A percentile compares a stretch with the other conserved stretches of the same genome.
Evolutionary conservation across 2,888 invertebrate species (phyloP).

Genomic region (Lasioglossum villosulum): DNA sequence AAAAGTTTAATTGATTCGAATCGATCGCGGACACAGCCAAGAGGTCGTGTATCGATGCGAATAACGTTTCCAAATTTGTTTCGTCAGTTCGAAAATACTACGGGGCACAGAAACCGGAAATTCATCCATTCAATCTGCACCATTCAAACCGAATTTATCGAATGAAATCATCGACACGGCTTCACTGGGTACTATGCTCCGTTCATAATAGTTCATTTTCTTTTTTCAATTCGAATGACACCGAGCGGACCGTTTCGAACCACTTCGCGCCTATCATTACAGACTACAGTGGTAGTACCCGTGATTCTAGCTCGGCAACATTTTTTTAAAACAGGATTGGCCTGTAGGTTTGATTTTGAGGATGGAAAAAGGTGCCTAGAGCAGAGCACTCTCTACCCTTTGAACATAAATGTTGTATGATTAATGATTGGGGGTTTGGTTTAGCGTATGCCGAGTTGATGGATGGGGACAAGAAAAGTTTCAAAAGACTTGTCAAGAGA

Average conservation of each 20-base stretch:
- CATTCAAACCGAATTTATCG: slow-evolving; percentile 34
- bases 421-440: no score
- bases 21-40: background rate
- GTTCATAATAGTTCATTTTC: slow-evolving; percentile 24
- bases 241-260: slow-evolving; percentile 12
- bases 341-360: no score
- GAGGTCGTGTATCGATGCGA: background rate
- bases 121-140: slow-evolving; percentile 27
- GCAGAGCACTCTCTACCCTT: no score
- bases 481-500: no score
- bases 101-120: slow-evolving; percentile 12
- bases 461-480: no score
- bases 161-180: slow-evolving; percentile 29
- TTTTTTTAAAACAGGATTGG: no score
- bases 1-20: background rate
- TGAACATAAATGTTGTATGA: no score
- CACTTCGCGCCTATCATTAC: background rate
- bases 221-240: background rate
- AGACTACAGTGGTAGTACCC: background rate
- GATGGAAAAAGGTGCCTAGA: no score
- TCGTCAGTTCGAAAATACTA: background rate
- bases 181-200: slow-evolving; percentile 27
- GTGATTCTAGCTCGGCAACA: background rate
- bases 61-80: background rate
- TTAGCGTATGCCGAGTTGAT: no score